Base-by-base conservation (phyloP, 2,113 vertebrate species). In the Amazona guildingii region DNA sequence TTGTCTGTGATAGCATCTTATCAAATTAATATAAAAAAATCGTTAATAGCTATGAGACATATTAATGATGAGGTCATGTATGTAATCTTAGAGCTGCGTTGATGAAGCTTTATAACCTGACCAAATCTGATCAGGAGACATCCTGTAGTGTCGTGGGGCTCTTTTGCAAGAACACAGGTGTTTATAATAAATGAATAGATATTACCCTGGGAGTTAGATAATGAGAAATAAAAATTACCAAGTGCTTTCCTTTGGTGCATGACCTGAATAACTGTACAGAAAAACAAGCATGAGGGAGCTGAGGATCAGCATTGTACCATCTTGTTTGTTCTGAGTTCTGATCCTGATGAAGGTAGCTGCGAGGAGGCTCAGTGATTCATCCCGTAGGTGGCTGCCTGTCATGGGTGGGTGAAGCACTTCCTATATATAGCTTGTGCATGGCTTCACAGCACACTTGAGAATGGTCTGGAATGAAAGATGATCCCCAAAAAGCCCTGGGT, bases 361-460 rank as follows among this genome's bases (percentile, higher is more conserved):
- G 80, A 94, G 86, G 74, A 92, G 39, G 78, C 52, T 84, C 83
- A 43, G 83, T 96, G 96, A 97, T 84, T 97, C 96, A 96, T 86
- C 69, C 72, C 0, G 95, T 95, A 10, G 96, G 95, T 76, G 96
- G 92, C 44, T 96, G 96, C 94, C 86, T 96, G 95, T 96, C 94
- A 93, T 1, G 7, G 86, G 77, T 88, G 90, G 95, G 92, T 93
- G 92, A 95, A 62, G 62, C 13, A 4, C 44, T 76, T 75, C 66
- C 94, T 94, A 96, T 94, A 82, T 79, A 92, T 95, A 96, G 77
- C 70, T 46, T 19, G 13, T 87, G 73, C 37, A 76, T 66, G 66
- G 78, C 25, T 78, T 96, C 88, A 66, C 11, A 91, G 81, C 77
- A 35, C 67, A 16, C 78, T 95, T 33, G 37, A 68, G 88, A 63